phyloP scores from a whole-genome alignment of 2,888 invertebrate species.

The Pterobdella sp. region DNA sequence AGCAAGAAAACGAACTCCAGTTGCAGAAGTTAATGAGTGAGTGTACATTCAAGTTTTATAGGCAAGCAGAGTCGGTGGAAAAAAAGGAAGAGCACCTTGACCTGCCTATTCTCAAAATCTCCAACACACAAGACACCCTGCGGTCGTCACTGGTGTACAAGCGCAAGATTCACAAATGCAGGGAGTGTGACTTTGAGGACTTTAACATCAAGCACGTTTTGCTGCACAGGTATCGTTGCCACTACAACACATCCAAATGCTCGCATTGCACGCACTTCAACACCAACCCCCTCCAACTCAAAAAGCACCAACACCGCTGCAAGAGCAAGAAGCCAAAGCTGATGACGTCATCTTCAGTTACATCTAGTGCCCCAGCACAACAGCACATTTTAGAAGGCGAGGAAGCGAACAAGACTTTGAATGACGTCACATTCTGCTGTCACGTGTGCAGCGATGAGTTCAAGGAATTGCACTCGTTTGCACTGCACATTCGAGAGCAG shows the following conservation, averaged over 20 bases:
- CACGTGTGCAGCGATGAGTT: background rate
- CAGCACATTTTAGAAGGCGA: too few species aligned
- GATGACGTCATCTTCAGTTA: background rate
- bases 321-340: background rate
- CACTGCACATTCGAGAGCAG: background rate
- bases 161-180: conserved; percentile 12
- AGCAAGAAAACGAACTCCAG: conserved; percentile 23
- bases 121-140: conserved; percentile 1
- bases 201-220: conserved; percentile 1
- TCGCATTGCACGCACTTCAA: background rate
- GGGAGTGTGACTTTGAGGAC: conserved; percentile 2
- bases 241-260: conserved; percentile 2
- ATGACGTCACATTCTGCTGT: background rate
- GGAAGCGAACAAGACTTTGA: background rate
- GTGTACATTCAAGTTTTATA: conserved; percentile 21
- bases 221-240: background rate
- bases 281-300: conserved; percentile 7
- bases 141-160: conserved; percentile 23
- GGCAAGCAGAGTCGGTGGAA: background rate
- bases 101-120: conserved; percentile 25
- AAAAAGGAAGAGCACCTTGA: background rate
- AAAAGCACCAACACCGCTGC: conserved; percentile 15
- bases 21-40: background rate
- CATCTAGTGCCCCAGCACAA: background rate
- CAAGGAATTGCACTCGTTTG: background rate